Conservation (phyloP, 2,797 vertebrate species). For the Otolemur crassicaudatus region DNA sequence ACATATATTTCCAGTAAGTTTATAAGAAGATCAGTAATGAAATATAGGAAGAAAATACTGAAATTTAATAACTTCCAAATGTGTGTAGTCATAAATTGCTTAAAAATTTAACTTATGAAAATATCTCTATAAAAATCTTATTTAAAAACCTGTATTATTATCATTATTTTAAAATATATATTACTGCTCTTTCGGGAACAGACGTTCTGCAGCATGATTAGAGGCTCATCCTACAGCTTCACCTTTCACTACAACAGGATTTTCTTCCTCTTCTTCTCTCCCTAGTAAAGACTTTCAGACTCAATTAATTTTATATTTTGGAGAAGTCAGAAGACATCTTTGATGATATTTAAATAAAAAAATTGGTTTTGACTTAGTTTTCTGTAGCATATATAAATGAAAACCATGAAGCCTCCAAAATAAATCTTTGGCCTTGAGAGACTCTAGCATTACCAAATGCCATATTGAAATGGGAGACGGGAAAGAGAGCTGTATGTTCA, state of each 20-base stretch:
- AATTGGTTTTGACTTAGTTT: constrained; percentile 60
- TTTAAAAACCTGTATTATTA: constrained; percentile 43
- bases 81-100: neutral
- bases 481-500: constrained; percentile 39
- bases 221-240: neutral
- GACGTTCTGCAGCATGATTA: constrained; percentile 25
- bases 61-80: constrained; percentile 58
- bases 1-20: neutral
- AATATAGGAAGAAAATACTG: constrained; percentile 21
- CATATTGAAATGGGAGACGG: constrained; percentile 10
- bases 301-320: constrained; percentile 48
- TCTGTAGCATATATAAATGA: neutral
- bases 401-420: neutral
- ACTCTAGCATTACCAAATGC: constrained; percentile 29
- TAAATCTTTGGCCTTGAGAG: constrained; percentile 61
- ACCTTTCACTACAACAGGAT: neutral
- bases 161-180: constrained; percentile 55
- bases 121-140: constrained; percentile 5
- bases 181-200: neutral
- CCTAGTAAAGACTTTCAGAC: constrained; percentile 26
- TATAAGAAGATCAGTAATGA: constrained; percentile 44
- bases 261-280: constrained; percentile 22
- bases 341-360: constrained; percentile 57
- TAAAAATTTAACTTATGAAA: constrained; percentile 36
- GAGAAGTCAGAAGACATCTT: constrained; percentile 8